phyloP scores from a whole-genome alignment of 1,140 invertebrate genomes.

The Drosophila mojavensis region DNA sequence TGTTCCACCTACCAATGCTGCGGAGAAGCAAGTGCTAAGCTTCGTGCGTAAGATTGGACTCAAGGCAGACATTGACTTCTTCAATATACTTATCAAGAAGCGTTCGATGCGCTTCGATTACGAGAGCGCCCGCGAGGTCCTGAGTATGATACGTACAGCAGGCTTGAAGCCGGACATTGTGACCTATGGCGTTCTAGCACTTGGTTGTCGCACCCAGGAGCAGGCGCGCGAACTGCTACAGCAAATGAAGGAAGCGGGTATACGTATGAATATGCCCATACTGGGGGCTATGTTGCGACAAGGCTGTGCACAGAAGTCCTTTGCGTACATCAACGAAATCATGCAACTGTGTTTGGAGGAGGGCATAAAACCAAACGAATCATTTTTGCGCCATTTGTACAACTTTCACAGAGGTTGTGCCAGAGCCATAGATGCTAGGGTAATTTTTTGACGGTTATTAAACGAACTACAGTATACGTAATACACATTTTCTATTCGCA shows the following conservation, averaged over 20 bases:
- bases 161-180: constrained; percentile 89
- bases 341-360: constrained; percentile 87
- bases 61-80: constrained; percentile 91
- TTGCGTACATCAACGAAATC: constrained; percentile 88
- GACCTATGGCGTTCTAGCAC: constrained; percentile 93
- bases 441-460: constrained; percentile 58
- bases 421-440: constrained; percentile 84
- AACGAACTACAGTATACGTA: not conserved
- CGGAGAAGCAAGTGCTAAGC: constrained; percentile 88
- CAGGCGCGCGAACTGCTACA: constrained; percentile 87
- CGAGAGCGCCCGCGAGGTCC: constrained; percentile 87
- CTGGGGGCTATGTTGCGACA: constrained; percentile 88
- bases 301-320: constrained; percentile 86
- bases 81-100: constrained; percentile 93
- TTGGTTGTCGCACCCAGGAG: constrained; percentile 88
- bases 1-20: constrained; percentile 87
- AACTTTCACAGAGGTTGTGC: constrained; percentile 85
- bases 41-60: constrained; percentile 86
- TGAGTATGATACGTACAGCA: constrained; percentile 87
- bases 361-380: constrained; percentile 86
- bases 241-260: constrained; percentile 88
- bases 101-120: constrained; percentile 88
- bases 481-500: constrained; percentile 14
- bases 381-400: constrained; percentile 86
- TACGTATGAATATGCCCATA: constrained; percentile 89